Conservation (phyloP, 2,888 invertebrate species). For the Allolobophora icterica region DNA sequence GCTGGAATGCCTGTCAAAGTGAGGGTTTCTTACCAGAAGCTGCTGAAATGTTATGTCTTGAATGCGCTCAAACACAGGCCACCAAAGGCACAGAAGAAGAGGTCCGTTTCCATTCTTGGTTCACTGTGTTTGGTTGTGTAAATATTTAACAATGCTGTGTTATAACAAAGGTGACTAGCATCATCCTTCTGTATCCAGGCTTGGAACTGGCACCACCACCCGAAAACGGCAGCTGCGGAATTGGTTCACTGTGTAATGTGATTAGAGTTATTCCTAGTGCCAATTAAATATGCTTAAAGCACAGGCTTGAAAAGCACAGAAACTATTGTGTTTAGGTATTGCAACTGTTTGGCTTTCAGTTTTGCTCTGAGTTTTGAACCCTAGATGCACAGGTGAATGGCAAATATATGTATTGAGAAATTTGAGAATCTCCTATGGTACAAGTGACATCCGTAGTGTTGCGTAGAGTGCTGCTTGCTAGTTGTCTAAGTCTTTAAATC, state of each 20-base stretch:
- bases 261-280: neutral
- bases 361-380: too few relatives aligned
- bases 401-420: too few relatives aligned
- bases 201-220: too few relatives aligned
- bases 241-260: neutral
- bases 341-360: too few relatives aligned
- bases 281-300: neutral
- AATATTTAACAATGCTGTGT: too few relatives aligned
- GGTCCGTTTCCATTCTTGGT: conserved; percentile 66
- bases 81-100: conserved; percentile 97
- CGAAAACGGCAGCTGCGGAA: neutral
- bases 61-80: conserved; percentile 96
- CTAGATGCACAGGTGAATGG: too few relatives aligned
- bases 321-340: neutral
- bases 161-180: too few relatives aligned
- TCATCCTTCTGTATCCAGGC: too few relatives aligned
- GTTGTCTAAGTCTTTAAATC: too few relatives aligned
- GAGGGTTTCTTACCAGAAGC: conserved; percentile 96
- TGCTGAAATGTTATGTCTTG: conserved; percentile 95
- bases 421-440: too few relatives aligned
- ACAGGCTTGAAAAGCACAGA: neutral
- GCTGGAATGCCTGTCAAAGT: conserved; percentile 86
- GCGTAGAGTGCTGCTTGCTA: too few relatives aligned
- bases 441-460: too few relatives aligned
- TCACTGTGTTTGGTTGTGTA: neutral